These are phyloP conservation scores for Saimiri boliviensis DNA, from an alignment of 2,113 vertebrate genomes.

Conservation along the genomic window DNA sequence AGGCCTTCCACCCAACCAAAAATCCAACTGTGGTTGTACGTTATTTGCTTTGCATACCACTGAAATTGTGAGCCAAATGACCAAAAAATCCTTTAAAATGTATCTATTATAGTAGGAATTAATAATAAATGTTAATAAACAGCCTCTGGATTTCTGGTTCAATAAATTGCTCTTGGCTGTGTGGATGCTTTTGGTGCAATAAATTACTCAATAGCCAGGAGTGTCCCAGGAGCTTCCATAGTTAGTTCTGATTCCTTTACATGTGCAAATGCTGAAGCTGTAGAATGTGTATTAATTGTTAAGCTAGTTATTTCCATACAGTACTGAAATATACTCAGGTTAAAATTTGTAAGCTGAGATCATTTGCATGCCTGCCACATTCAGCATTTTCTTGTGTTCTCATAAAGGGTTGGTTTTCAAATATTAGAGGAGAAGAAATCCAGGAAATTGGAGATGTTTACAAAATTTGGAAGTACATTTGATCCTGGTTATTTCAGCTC, in stretches of 20 bases:
- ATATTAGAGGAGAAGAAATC: neutral
- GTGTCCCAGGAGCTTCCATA: neutral
- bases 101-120: neutral
- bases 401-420: neutral
- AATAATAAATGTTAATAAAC: neutral
- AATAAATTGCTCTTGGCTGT: too few relatives aligned
- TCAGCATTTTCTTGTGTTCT: neutral
- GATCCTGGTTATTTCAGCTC: neutral
- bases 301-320: neutral
- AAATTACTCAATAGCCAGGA: neutral
- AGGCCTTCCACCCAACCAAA: fast-evolving
- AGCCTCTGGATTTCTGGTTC: neutral
- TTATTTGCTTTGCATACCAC: neutral
- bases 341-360: neutral
- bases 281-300: neutral
- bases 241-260: neutral
- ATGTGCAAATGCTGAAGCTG: neutral
- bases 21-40: too few relatives aligned
- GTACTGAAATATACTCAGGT: neutral
- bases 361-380: neutral
- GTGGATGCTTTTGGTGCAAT: neutral
- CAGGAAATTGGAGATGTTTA: neutral
- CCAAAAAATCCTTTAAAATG: neutral
- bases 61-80: neutral
- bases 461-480: neutral